Base-by-base conservation (phyloP, 2,797 vertebrate species). In the Sebastes wilsoni region DNA sequence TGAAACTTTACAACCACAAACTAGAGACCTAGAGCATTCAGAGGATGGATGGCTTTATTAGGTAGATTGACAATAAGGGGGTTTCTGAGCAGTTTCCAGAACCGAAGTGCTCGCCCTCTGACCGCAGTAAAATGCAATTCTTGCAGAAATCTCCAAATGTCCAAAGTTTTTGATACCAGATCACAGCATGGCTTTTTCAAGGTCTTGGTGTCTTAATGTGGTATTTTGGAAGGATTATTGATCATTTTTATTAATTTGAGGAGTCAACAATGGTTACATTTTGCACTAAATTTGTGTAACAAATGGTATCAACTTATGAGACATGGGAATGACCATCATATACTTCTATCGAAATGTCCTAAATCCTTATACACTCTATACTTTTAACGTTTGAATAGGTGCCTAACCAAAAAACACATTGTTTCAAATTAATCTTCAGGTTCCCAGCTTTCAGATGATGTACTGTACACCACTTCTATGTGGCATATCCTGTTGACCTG, bases 11-110 rank as follows among this genome's bases (percentile, higher is more conserved):
- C 46, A 49, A 0, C 46, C 46, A 9, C 0, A 54, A 54, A 54
- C 52, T 54, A 54, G 0, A 3, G 52, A 22, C 52, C 0, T 49
- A 0, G 18, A 49, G 46, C 0, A 22, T 54, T 54, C 52, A n/a
- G 20, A 22, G 52, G 52, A 54, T 22, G 4, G 18, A 54, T n/a
- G 49, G 49, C 0, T 22, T 54, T 54, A 2, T 9, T 22, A 0
- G 8, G 20, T 54, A 22, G 20, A 54, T 54, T 54, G n/a, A 54
- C 20, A 22, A 54, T 54, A 54, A 22, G 46, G 46, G 46, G 46
- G 46, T 49, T 46, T 49, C 18, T 49, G 18, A 49, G 46, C 46
- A 49, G 46, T 49, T 20, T 49, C 42, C 42, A 46, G 42, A 46
- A 46, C 42, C 8, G 7, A 0, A 46, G 16, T 46, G 42, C 42